Base-by-base conservation (phyloP, 2,888 invertebrate genomes). In the Drosophila tanythrix region DNA sequence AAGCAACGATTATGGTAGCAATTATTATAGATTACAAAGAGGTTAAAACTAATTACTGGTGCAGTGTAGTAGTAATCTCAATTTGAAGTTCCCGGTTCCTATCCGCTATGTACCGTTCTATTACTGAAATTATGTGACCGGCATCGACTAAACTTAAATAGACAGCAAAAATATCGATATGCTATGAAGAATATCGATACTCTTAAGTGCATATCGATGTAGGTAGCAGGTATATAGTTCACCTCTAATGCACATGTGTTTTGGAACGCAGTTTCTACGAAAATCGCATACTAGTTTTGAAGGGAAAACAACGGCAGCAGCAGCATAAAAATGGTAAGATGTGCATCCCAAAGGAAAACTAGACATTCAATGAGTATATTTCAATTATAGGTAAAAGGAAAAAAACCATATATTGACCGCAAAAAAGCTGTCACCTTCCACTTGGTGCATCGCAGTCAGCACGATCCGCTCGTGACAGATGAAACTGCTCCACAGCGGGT, bases 401-500 rank as follows among this genome's bases (percentile, higher is more conserved):
- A 93, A 66, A 93, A 92, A 52, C 60, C 91, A 91, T 99, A 98
- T 91, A 98, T 99, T 87, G 97, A 98, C 92, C 97, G 97, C 85
- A 98, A 98, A 92, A 96, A 96, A 91, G 96, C 98, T 0, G 96
- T 98, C 29, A 98, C 97, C 0, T 99, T 99, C 92, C 97, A 97
- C 91, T 93, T 99, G 77, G 98, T 99, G 2, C 98, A 99, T 91
- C 95, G 99, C 91, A 98, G 98, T 90, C 99, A 99, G 93, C 96
- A 96, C 89, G 99, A 99, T 95, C 99, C 99, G 1, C 93, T 99
- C 59, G 95, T 96, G 0, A 97, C 97, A 0, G 98, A 98, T 93
- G 98, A 97, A 92, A 96, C 94, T 60, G 98, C 98, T 1, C 98
- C 98, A 0, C 97, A 98, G 91, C 95, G 95, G 82, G 98, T 99